Evolutionary conservation across 2,113 vertebrate genomes (phyloP), one percentile per base, ranked within the genome.

Genomic region (Sinocyclocheilus rhinocerous): DNA sequence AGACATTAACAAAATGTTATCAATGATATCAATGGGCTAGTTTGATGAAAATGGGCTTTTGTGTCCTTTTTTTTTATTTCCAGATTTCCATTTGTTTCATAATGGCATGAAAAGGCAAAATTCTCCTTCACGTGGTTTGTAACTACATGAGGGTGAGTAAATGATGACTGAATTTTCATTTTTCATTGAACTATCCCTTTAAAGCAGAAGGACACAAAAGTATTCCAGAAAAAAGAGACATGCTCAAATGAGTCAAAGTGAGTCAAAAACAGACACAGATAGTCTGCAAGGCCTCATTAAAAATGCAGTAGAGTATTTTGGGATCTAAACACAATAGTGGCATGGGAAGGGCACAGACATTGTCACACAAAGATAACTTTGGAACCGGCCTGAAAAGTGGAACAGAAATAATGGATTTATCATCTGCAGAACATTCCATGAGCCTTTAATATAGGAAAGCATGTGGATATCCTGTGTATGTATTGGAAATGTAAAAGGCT

Each of bases 271-370:
- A 87, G 91, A 93, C 86, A 92, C 85, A 90, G 90, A 92, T 87
- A 88, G 86, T 87, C 88, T 89, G 72, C 84, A 90, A 89, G 84
- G 90, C 90, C 91, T 93, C 92, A 93, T 93, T 88, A 94, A 94
- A 93, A 81, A 93, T 95, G 93, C 92, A 94, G 87, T 83, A 83
- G 89, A 83, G 91, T 93, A 95, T 94, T 95, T 93, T 91, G 87
- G 91, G 93, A 92, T 85, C 90, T 85, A 89, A 86, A 72, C 90
- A 90, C 93, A 93, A 91, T 87, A 86, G 86, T 80, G 86, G 87
- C 90, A 91, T 89, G 91, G 90, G 89, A 93, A 91, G 89, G 92
- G 70, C 79, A 79, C 67, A 90, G 77, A 89, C 90, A 91, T 91
- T 91, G 87, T 91, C 88, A 85, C 89, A 59, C 91, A 89, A 73